These are phyloP conservation scores for Ptychadena robeensis DNA, from an alignment of 2,797 vertebrate species.

Conservation along the genomic window DNA sequence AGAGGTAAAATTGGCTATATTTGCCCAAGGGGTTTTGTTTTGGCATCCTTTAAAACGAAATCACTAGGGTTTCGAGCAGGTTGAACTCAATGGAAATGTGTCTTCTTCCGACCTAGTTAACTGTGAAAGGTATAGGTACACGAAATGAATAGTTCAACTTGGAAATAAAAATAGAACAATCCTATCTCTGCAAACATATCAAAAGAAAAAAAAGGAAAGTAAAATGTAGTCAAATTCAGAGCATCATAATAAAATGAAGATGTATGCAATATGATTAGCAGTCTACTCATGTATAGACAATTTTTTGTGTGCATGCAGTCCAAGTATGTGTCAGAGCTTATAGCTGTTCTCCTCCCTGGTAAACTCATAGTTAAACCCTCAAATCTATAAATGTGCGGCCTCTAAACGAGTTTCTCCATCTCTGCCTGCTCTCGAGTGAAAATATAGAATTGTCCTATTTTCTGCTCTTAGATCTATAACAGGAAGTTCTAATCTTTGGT, in stretches of 20 bases:
- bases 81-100: not conserved
- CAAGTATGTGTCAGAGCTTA: not conserved
- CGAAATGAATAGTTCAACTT: not conserved
- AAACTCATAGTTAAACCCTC: constrained; percentile 15
- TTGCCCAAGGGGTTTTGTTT: not conserved
- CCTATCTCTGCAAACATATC: not conserved
- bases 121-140: not conserved
- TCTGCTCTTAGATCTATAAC: constrained; percentile 45
- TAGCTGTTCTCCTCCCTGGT: not conserved
- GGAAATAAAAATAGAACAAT: not conserved
- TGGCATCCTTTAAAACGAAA: not conserved
- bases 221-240: not conserved
- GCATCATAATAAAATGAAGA: not conserved
- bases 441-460: constrained; percentile 45
- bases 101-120: not conserved
- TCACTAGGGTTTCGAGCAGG: not conserved
- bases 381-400: constrained; percentile 9
- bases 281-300: not conserved
- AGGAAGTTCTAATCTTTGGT: constrained; percentile 53
- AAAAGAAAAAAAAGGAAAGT: not conserved
- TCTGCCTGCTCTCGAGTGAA: constrained; percentile 9
- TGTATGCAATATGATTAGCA: not conserved
- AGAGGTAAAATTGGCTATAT: not conserved
- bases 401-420: not conserved
- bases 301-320: not conserved